Evolutionary conservation across 2,113 vertebrate genomes (phyloP), one percentile per base, ranked within the genome.

Genomic region (Odocoileus virginianus): DNA sequence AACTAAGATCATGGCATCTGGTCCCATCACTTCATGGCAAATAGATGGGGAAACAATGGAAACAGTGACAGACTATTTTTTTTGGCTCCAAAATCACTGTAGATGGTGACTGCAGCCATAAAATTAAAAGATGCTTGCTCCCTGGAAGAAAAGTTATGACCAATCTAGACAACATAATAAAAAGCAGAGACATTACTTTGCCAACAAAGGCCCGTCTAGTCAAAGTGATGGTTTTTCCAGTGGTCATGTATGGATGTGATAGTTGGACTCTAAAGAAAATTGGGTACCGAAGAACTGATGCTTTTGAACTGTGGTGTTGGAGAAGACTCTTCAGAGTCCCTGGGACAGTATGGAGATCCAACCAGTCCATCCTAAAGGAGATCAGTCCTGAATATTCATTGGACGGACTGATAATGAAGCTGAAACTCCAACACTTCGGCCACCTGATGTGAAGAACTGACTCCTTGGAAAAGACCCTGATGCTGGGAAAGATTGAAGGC

Each of bases 271-370:
- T 71, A 23, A 71, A 71, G 67, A 71, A 71, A 23, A 9, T 19
- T 40, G n/a, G 12, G n/a, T 10, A 23, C 67, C 0, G 0, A 12
- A 71, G 67, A 71, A 40, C 5, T 40, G n/a, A 71, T 71, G 64
- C 64, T 36, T 71, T 71, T 71, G 67, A 71, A 12, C 19, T 71
- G n/a, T 6, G 19, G n/a, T 71, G 19, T 23, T 71, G 5, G n/a
- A 23, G 19, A 71, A 12, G 5, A 71, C 67, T 71, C 67, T 71
- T 36, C 1, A 23, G 67, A 71, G n/a, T 23, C n/a, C 67, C 1
- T 71, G 0, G 67, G 67, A 40, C n/a, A 3, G 19, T 2, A 71
- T 0, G 4, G 19, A 23, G 19, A 71, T 3, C 67, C 67, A 36
- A 23, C 67, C n/a, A 71, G n/a, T 40, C 67, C n/a, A 12, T 71